phyloP scores from a whole-genome alignment of 2,888 invertebrate species.

The Lutraria lutraria region DNA sequence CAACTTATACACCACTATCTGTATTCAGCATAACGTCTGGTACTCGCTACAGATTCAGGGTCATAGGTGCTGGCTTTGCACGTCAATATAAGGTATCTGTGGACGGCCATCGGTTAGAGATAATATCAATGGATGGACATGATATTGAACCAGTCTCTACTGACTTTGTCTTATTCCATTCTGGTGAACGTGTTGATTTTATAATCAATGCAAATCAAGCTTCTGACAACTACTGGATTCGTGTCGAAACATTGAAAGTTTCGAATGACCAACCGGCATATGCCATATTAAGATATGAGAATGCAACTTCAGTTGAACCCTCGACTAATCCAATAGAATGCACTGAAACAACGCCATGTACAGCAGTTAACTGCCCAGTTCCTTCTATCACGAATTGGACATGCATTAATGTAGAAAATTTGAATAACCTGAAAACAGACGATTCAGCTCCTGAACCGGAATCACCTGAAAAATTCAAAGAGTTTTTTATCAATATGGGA shows the following conservation, averaged over 20 bases:
- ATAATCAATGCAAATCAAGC: conserved; percentile 71
- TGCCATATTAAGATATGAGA: conserved; percentile 74
- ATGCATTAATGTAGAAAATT: conserved; percentile 66
- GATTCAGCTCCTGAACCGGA: conserved; percentile 45
- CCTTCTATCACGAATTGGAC: conserved; percentile 7
- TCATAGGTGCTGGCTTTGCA: conserved; percentile 73
- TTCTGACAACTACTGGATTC: conserved; percentile 79
- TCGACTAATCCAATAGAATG: conserved; percentile 55
- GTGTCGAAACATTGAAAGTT: conserved; percentile 72
- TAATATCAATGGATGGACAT: conserved; percentile 77
- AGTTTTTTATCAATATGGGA: conserved; percentile 78
- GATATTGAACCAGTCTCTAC: conserved; percentile 68
- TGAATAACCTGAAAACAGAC: conserved; percentile 44
- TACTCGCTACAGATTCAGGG: conserved; percentile 72
- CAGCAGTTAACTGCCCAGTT: conserved; percentile 75
- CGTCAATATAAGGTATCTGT: conserved; percentile 76
- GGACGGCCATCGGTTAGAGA: conserved; percentile 72
- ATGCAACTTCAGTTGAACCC: conserved; percentile 65
- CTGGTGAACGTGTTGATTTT: conserved; percentile 81
- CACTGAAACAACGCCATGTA: conserved; percentile 62
- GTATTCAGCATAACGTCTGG: conserved; percentile 65
- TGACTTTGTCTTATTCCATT: conserved; percentile 75
- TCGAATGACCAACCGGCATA: conserved; percentile 56
- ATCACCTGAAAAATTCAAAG: conserved; percentile 59
- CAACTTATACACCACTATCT: conserved; percentile 64